Base-by-base conservation (phyloP, 2,113 vertebrate species). In the Thalassoma bifasciatum region DNA sequence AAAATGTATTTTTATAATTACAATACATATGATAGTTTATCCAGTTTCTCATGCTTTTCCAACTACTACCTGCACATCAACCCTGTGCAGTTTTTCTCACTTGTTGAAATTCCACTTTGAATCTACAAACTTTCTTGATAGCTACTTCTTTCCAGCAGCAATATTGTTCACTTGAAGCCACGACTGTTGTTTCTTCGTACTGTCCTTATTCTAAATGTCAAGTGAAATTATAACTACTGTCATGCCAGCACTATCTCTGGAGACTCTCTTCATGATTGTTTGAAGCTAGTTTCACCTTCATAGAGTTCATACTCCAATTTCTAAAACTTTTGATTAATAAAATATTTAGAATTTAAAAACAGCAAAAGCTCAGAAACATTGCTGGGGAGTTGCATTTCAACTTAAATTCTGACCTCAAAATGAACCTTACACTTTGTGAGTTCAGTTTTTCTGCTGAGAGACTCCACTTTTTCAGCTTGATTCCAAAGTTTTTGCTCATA, bases 171-270 rank as follows among this genome's bases (percentile, higher is more conserved):
- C 54, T 50, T 61, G 9, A 38, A 23, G 36, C 63, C 23, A 59
- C 16, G 14, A 2, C 5, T 50, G 73, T 21, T 53, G 21, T 53
- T 71, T 68, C 34, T 71, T 73, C 54, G 72, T 53, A 62, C 62
- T 58, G 53, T 64, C 54, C 58, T 36, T 19, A 54, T 73, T 79
- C 75, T 66, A 79, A 84, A 82, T 83, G 74, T 81, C 71, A 83
- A 46, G 64, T 42, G 52, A 67, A 23, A 64, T 70, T 77, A n/a
- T 75, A 80, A 65, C 61, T 77, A 23, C 42, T 61, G 66, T 19
- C 40, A 21, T 62, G 36, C 42, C 36, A 7, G 24, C 6, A n/a
- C 64, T 64, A 71, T 81, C 47, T 84, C 51, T 76, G 42, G 21
- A 57, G 49, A 40, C 57, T 61, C 44, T 24, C 10, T 51, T 46